A percentile compares a stretch with the other conserved stretches of the same genome.
These are phyloP conservation scores for Stegophylla sp. DNA, from an alignment of 2,888 invertebrate genomes.

Conservation along the genomic window DNA sequence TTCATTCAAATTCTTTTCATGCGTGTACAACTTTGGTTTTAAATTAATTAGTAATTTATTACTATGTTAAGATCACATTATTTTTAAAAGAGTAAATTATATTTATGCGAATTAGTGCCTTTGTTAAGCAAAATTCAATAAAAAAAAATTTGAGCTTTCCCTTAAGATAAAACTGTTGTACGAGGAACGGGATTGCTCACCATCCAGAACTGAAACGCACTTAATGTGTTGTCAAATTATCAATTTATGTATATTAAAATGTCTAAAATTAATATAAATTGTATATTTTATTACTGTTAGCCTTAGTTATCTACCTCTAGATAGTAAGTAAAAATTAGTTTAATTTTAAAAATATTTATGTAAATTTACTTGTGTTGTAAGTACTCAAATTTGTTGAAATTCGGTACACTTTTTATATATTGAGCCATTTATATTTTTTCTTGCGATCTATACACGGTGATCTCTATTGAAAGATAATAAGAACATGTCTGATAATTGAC, in stretches of 20 bases:
- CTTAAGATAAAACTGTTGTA: slow-evolving; percentile 27
- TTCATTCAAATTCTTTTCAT: not conserved
- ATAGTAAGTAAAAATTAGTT: slow-evolving; percentile 34
- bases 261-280: slow-evolving; percentile 39
- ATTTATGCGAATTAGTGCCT: slow-evolving; percentile 54
- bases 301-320: slow-evolving; percentile 49
- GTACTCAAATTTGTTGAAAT: slow-evolving; percentile 23
- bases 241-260: slow-evolving; percentile 43
- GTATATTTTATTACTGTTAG: slow-evolving; percentile 56
- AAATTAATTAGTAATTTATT: slow-evolving; percentile 22
- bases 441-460: slow-evolving; percentile 37
- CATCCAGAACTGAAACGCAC: slow-evolving; percentile 46
- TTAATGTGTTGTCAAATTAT: slow-evolving; percentile 22
- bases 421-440: not conserved
- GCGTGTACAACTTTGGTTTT: not conserved
- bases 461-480: slow-evolving; percentile 31
- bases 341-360: slow-evolving; percentile 33
- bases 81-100: slow-evolving; percentile 32
- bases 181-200: slow-evolving; percentile 26
- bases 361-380: slow-evolving; percentile 25
- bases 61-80: slow-evolving; percentile 24
- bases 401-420: slow-evolving; percentile 7
- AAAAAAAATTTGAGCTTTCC: slow-evolving; percentile 28
- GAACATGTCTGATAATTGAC: not conserved
- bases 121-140: slow-evolving; percentile 19